phyloP scores from a whole-genome alignment of 2,888 invertebrate genomes.

The Adelognathus sp. region DNA sequence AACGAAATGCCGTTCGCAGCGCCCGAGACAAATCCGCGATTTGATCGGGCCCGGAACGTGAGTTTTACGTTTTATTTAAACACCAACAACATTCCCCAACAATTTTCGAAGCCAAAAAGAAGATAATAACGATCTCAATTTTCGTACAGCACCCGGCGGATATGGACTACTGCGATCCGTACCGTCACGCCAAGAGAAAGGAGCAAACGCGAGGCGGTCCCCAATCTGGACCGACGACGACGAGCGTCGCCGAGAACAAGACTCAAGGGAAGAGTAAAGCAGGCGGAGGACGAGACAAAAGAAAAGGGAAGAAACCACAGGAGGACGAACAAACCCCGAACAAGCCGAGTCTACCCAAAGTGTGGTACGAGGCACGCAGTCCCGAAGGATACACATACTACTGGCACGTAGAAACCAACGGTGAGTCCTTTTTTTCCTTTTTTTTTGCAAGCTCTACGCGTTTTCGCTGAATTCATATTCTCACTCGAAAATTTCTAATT shows the following conservation, averaged over 20 bases:
- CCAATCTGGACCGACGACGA: constrained; percentile 32
- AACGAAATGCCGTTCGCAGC: constrained; percentile 66
- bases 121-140: constrained; percentile 3
- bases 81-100: too few relatives aligned
- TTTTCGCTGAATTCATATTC: too few relatives aligned
- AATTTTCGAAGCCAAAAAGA: too few relatives aligned
- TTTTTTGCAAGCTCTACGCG: background rate
- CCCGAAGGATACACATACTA: constrained; percentile 92
- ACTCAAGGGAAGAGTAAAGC: constrained; percentile 67
- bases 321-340: constrained; percentile 63
- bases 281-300: constrained; percentile 65
- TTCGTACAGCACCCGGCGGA: constrained; percentile 67
- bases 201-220: constrained; percentile 38
- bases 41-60: constrained; percentile 57
- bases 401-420: constrained; percentile 93
- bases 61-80: too few relatives aligned
- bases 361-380: constrained; percentile 91
- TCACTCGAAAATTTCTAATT: too few relatives aligned
- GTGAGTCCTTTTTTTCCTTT: constrained; percentile 79
- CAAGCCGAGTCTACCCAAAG: constrained; percentile 73
- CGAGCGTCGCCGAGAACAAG: constrained; percentile 68
- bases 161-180: constrained; percentile 74
- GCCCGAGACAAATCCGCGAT: constrained; percentile 68
- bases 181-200: constrained; percentile 57
- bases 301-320: constrained; percentile 76